Evolutionary conservation across 2,888 invertebrate species (phyloP).

Genomic region (Drosophila mulleri): DNA sequence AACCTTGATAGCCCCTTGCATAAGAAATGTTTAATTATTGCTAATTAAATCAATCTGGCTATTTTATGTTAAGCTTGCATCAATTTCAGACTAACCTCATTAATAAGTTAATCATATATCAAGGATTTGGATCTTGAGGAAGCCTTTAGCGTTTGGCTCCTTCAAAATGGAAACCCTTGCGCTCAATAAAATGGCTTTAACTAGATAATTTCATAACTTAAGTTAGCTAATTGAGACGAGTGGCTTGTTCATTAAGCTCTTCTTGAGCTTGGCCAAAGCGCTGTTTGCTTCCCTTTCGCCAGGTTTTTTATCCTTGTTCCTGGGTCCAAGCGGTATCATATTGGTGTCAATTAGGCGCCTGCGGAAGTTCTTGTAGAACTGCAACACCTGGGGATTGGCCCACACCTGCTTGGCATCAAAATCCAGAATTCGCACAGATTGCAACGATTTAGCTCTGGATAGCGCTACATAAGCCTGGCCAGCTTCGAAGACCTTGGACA

Average conservation of each 20-base stretch:
- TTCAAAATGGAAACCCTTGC: slow-evolving; percentile 20
- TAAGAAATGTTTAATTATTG: background rate
- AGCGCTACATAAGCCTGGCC: slow-evolving; percentile 98
- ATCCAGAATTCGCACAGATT: slow-evolving; percentile 93
- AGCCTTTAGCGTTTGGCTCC: background rate
- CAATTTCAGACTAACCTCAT: background rate
- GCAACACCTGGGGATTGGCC: slow-evolving; percentile 93
- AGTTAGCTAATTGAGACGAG: slow-evolving; percentile 83
- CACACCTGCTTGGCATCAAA: slow-evolving; percentile 94
- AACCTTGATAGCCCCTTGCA: background rate
- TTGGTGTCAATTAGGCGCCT: slow-evolving; percentile 88
- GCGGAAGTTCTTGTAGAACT: slow-evolving; percentile 91
- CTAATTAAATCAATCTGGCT: background rate
- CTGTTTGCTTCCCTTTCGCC: slow-evolving; percentile 48
- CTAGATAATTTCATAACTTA: background rate
- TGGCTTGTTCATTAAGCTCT: slow-evolving; percentile 84
- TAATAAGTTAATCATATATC: background rate
- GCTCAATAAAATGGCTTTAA: background rate
- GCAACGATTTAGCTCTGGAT: slow-evolving; percentile 94
- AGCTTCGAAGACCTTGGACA: slow-evolving; percentile 96
- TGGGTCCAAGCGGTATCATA: slow-evolving; percentile 87
- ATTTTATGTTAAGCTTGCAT: background rate
- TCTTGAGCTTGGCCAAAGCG: slow-evolving; percentile 83
- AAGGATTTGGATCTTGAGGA: slow-evolving; percentile 30
- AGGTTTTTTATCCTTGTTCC: slow-evolving; percentile 76